Evolutionary conservation across 1,140 invertebrate species (phyloP).

Genomic region (Euborellia annulipes): DNA sequence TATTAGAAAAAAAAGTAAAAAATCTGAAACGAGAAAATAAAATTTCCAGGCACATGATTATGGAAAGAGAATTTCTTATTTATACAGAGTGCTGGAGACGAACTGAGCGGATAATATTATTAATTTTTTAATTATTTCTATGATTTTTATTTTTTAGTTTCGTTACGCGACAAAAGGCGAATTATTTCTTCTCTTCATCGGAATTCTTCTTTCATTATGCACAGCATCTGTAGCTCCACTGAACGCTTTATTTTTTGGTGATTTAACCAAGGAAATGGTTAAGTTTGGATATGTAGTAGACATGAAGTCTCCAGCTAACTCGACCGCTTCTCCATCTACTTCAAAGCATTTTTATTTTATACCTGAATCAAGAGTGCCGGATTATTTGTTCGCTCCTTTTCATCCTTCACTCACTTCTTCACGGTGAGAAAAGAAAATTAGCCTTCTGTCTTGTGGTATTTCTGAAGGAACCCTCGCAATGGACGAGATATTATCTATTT

Average conservation of each 20-base stretch:
- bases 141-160: constrained; percentile 30
- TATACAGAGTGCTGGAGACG: too few relatives aligned
- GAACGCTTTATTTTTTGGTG: constrained; percentile 49
- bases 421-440: neutral
- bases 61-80: too few relatives aligned
- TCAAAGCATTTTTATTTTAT: constrained; percentile 14
- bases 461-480: too few relatives aligned
- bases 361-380: constrained; percentile 19
- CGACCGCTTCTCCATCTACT: neutral
- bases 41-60: too few relatives aligned
- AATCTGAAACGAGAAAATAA: too few relatives aligned
- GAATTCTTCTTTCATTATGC: constrained; percentile 34
- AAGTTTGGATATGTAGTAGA: neutral
- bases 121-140: neutral
- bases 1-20: too few relatives aligned
- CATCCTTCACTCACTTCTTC: neutral
- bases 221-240: constrained; percentile 45
- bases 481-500: too few relatives aligned
- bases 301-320: neutral
- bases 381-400: neutral
- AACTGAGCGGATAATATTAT: too few relatives aligned
- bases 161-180: constrained; percentile 38
- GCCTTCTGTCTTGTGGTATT: too few relatives aligned
- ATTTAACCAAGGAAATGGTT: constrained; percentile 28
- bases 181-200: constrained; percentile 38